Conservation (phyloP, 2,888 invertebrate species). For the Apodemia hepburni region DNA sequence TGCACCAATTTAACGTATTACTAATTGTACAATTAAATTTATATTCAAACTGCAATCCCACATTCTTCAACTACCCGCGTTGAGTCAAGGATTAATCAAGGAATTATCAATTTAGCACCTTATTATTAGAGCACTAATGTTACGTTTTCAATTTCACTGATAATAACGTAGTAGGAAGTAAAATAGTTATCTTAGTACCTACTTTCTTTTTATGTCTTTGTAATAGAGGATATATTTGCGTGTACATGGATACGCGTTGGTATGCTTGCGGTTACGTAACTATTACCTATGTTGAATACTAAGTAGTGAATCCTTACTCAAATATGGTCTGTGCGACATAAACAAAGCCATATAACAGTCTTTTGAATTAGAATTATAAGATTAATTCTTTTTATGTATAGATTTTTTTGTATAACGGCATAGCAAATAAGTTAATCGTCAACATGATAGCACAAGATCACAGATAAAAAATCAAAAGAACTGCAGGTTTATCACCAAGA, state of each 20-base stretch:
- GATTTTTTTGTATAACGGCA: no score
- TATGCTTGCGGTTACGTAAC: background rate
- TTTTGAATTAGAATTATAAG: no score
- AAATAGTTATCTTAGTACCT: background rate
- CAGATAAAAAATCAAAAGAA: no score
- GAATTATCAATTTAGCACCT: constrained; percentile 14
- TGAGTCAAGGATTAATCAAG: constrained; percentile 29
- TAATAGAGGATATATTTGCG: constrained; percentile 5
- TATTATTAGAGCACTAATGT: constrained; percentile 14
- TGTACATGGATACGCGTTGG: constrained; percentile 1
- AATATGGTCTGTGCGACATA: background rate
- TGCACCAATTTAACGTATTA: background rate
- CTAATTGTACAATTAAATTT: constrained; percentile 25
- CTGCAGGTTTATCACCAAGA: no score
- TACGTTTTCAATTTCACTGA: constrained; percentile 18
- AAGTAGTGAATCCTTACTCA: background rate
- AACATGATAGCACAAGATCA: no score
- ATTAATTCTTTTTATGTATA: no score
- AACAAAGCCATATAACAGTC: background rate
- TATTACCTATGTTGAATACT: background rate
- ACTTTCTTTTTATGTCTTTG: background rate
- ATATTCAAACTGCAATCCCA: constrained; percentile 33
- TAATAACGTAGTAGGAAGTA: constrained; percentile 3
- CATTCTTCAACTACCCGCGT: constrained; percentile 33
- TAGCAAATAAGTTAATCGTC: no score